A percentile compares a stretch with the other conserved stretches of the same genome.
phyloP scores from a whole-genome alignment of 1,140 invertebrate genomes.

The Cotesia typhae region DNA sequence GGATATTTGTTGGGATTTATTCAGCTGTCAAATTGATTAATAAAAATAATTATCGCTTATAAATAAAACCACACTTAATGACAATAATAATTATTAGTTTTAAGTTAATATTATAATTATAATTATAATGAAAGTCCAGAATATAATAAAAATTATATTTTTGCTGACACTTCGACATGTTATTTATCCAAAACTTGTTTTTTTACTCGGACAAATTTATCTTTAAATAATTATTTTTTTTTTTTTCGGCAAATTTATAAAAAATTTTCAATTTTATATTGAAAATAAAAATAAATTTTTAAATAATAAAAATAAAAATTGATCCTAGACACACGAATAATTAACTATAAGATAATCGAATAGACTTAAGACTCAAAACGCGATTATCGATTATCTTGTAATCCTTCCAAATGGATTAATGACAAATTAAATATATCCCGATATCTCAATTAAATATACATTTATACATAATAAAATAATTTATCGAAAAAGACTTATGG shows the following conservation, averaged over 20 bases:
- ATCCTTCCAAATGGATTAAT: conserved; percentile 30
- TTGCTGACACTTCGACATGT: too few relatives aligned
- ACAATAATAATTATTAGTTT: too few relatives aligned
- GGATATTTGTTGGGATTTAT: conserved; percentile 24
- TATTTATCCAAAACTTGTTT: too few relatives aligned
- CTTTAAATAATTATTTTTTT: too few relatives aligned
- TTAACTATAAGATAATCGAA: conserved; percentile 10
- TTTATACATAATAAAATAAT: conserved; percentile 27
- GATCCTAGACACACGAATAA: neutral
- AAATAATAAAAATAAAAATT: conserved; percentile 1
- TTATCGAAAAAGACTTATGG: conserved; percentile 29
- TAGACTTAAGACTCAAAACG: conserved; percentile 15
- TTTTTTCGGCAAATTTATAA: too few relatives aligned
- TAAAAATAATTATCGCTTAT: conserved; percentile 13
- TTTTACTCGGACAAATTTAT: too few relatives aligned
- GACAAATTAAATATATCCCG: conserved; percentile 38
- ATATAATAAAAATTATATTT: too few relatives aligned
- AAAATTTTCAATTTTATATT: too few relatives aligned
- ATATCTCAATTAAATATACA: conserved; percentile 30
- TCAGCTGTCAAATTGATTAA: conserved; percentile 14
- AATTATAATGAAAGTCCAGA: too few relatives aligned
- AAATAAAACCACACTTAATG: too few relatives aligned
- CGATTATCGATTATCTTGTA: conserved; percentile 21
- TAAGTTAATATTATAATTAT: too few relatives aligned
- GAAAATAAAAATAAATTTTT: too few relatives aligned